A percentile compares a stretch with the other conserved stretches of the same genome.
Evolutionary conservation across 2,797 vertebrate genomes (phyloP).

Genomic region (Sphenopsis melanotis): DNA sequence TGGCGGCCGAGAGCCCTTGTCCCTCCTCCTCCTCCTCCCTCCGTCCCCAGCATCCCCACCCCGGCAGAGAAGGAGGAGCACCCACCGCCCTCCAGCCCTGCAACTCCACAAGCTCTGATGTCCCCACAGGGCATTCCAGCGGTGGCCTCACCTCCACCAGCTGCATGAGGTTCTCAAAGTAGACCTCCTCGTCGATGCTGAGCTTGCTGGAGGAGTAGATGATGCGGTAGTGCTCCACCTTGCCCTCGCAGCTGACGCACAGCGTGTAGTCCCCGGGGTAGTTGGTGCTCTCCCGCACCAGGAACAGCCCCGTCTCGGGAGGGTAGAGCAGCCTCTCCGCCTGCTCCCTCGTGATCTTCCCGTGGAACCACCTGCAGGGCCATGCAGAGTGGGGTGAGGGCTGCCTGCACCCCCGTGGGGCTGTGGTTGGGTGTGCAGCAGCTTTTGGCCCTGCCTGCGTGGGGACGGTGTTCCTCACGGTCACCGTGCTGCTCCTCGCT

Average conservation of each 20-base stretch:
- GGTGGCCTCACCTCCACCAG: constrained; percentile 88
- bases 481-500: neutral
- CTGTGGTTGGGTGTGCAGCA: rapidly evolving
- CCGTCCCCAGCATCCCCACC: neutral
- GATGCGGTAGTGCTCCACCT: constrained; percentile 98
- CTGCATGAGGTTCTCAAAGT: constrained; percentile 98
- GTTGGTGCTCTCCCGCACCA: constrained; percentile 98
- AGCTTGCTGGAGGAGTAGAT: constrained; percentile 92
- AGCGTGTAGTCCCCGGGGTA: constrained; percentile 97
- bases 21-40: neutral
- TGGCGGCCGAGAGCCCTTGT: rapidly evolving
- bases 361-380: constrained; percentile 90
- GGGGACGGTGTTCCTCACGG: neutral
- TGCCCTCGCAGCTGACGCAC: constrained; percentile 94
- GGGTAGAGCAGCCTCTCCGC: constrained; percentile 88
- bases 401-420: rapidly evolving
- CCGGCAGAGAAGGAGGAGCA: neutral
- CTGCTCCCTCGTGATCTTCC: constrained; percentile 93
- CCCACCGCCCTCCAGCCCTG: neutral
- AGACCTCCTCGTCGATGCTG: constrained; percentile 92
- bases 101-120: neutral
- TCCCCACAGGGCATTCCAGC: neutral
- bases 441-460: neutral
- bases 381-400: rapidly evolving
- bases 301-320: constrained; percentile 88